Base-by-base conservation (phyloP, 2,113 vertebrate species). In the Oplegnathus fasciatus region DNA sequence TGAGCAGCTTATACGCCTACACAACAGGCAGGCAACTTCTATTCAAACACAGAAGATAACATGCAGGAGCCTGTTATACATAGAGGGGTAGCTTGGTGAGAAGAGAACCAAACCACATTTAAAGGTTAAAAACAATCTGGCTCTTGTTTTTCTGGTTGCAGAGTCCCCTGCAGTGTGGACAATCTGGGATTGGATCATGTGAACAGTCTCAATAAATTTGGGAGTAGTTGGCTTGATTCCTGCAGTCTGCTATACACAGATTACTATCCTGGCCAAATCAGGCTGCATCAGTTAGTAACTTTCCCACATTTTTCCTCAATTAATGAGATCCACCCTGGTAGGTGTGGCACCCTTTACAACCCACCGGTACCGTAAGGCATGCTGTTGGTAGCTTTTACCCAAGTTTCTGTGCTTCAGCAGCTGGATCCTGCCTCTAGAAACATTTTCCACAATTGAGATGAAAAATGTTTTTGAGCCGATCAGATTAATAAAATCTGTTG, bases 251-350 rank as follows among this genome's bases (percentile, higher is more conserved):
- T 60, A 46, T 32, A 62, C 57, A 75, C 8, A 69, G 58, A n/a
- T n/a, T 32, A 61, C 61, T 15, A 50, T 2, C 11, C 7, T 28
- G 30, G 9, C 22, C 28, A 48, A 34, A 52, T 2, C 42, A 75
- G 58, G 28, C 42, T 61, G 50, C 54, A 28, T n/a, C 40, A n/a
- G 3, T n/a, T 10, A 42, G n/a, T 54, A 54, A 54, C 48, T n/a
- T 52, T 34, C 48, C 34, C 68, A 54, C 7, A 28, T 24, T 40
- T 61, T 14, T n/a, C 52, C 74, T 9, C 17, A 7, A n/a, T 68
- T 75, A 75, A 62, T 64, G 28, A 76, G 60, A 26, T 52, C 22
- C 60, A 9, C 17, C 15, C 40, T 42, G 40, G 61, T 65, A 18
- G 48, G 61, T 40, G 75, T 66, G 46, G 4, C 8, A 26, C 30